Base-by-base conservation (phyloP, 2,113 vertebrate species). In the Catagonus wagneri region DNA sequence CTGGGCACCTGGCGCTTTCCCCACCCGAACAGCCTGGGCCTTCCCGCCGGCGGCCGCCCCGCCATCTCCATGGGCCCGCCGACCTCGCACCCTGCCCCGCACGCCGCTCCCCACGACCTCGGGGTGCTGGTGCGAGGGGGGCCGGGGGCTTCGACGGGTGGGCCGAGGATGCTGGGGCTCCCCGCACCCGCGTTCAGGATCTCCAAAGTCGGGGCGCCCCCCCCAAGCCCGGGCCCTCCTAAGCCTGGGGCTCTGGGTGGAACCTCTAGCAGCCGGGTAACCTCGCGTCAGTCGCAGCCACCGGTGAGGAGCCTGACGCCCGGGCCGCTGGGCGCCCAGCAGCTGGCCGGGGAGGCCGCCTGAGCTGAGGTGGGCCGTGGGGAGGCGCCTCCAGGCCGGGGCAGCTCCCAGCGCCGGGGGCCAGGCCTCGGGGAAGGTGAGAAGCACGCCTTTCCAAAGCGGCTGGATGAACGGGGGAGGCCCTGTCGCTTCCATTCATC, bases 291-390 rank as follows among this genome's bases (percentile, higher is more conserved):
- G 0, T 29, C 23, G 13, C 8, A 4, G 11, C 16, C 61, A 52
- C 52, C 11, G 9, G 10, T 16, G 85, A 39, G 36, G 81, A 17
- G 16, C 14, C 54, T 12, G 6, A 1, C 23, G 3, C 39, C 63
- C 1, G 0, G 15, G 3, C 7, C 32, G 7, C 15, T 50, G 16
- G 27, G 22, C 1, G 32, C 6, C 27, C 1, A 2, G 23, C 39
- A 32, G 6, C 29, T 34, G n/a, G n/a, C 39, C 34, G 1, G 0
- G 2, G 69, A 50, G 27, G 34, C 54, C 2, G 4, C 36, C 29
- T 56, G 5, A 29, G 76, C 65, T 1, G 3, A n/a, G 4, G 7
- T 3, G 61, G 44, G 44, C 56, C 65, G 1, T 20, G 5, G 20
- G 69, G 8, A 19, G 27, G 80, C 34, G 58, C 44, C 76, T 25